These are phyloP conservation scores for Caenorhabditis auriculariae DNA, from an alignment of 2,888 invertebrate genomes.

Conservation along the genomic window DNA sequence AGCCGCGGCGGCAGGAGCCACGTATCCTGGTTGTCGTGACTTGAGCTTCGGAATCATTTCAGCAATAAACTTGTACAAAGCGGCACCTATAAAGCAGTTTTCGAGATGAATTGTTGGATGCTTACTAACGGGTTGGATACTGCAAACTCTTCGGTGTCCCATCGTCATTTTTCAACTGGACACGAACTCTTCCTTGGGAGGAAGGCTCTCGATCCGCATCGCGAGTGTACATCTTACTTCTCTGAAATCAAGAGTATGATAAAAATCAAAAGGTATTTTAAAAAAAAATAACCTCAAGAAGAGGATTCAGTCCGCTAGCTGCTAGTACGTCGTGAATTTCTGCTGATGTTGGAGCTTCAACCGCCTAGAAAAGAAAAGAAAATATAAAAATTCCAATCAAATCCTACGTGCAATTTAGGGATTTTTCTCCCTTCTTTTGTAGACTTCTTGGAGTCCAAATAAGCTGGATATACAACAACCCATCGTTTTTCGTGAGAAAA, in stretches of 20 bases:
- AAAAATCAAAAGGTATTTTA: no score
- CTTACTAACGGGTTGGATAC: conserved; percentile 41
- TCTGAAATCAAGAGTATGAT: no score
- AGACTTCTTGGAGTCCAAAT: conserved; percentile 89
- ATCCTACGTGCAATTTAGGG: conserved; percentile 73
- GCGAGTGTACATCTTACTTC: conserved; percentile 79
- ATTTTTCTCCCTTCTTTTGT: conserved; percentile 84
- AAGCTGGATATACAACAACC: conserved; percentile 95
- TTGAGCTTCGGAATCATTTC: conserved; percentile 62
- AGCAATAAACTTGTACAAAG: conserved; percentile 46
- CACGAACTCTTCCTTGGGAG: conserved; percentile 83
- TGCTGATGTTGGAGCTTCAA: conserved; percentile 90
- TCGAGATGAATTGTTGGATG: background rate
- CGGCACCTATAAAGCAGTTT: conserved; percentile 35
- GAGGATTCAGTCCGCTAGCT: conserved; percentile 77
- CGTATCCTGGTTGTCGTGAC: conserved; percentile 50
- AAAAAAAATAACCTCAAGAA: conserved; percentile 78
- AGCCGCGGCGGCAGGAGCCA: conserved; percentile 17
- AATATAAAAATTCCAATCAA: conserved; percentile 2
- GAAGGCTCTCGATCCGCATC: conserved; percentile 85
- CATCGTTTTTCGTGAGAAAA: conserved; percentile 68
- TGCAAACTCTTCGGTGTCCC: conserved; percentile 44
- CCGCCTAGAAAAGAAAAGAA: conserved; percentile 69
- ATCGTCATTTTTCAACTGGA: conserved; percentile 76
- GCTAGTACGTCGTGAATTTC: conserved; percentile 92